These are phyloP conservation scores for Idaea straminata DNA, from an alignment of 2,888 invertebrate genomes.

Conservation along the genomic window DNA sequence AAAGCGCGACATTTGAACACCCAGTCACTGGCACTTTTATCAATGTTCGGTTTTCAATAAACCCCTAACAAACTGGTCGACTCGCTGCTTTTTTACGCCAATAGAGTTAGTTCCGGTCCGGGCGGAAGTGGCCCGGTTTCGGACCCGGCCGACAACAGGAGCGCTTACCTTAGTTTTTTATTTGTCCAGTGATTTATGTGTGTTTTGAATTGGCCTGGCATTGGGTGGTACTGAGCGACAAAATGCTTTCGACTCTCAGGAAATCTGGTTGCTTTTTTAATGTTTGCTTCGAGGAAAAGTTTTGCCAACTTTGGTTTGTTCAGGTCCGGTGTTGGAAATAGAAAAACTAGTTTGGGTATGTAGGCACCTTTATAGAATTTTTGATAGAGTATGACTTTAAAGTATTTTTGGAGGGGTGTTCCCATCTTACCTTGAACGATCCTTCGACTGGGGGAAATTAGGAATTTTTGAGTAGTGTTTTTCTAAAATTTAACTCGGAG, in stretches of 20 bases:
- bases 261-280: constrained; percentile 53
- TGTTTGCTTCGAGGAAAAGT: constrained; percentile 35
- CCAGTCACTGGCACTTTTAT: constrained; percentile 53
- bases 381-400: too few relatives aligned
- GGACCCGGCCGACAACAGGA: constrained; percentile 68
- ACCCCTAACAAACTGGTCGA: constrained; percentile 64
- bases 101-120: constrained; percentile 65
- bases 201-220: constrained; percentile 72
- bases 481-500: too few relatives aligned
- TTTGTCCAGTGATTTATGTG: constrained; percentile 75
- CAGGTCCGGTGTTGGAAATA: neutral
- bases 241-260: constrained; percentile 66
- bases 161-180: constrained; percentile 79
- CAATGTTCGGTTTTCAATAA: constrained; percentile 66
- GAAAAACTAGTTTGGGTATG: neutral
- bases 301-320: constrained; percentile 25
- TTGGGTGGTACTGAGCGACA: constrained; percentile 39
- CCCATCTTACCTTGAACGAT: too few relatives aligned
- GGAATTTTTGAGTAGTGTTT: too few relatives aligned
- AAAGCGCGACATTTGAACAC: constrained; percentile 42
- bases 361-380: too few relatives aligned
- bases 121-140: constrained; percentile 65
- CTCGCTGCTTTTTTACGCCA: constrained; percentile 71
- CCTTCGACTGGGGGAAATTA: too few relatives aligned
- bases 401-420: too few relatives aligned